These are phyloP conservation scores for Acrocera orbiculus DNA, from an alignment of 2,888 invertebrate genomes.

Conservation along the genomic window DNA sequence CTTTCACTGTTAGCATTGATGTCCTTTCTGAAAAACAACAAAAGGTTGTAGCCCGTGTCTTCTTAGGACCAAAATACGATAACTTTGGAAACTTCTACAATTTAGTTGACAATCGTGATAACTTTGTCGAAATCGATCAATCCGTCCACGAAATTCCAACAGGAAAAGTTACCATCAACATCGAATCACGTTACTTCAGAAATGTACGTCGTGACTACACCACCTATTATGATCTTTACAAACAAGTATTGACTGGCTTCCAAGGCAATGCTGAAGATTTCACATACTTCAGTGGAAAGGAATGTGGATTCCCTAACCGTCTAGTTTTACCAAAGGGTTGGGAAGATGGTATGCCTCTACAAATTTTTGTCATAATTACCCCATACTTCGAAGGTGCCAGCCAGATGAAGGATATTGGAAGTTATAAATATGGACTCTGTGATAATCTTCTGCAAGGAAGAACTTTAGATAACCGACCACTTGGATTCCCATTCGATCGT, in stretches of 20 bases:
- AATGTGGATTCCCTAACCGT: constrained; percentile 42
- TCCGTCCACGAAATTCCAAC: constrained; percentile 40
- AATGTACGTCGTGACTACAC: constrained; percentile 40
- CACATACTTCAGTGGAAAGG: constrained; percentile 31
- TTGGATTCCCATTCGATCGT: too few relatives aligned
- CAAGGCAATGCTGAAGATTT: constrained; percentile 31
- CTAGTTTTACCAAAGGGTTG: constrained; percentile 46
- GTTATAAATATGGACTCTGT: too few relatives aligned
- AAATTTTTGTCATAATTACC: constrained; percentile 40
- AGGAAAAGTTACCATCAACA: constrained; percentile 30
- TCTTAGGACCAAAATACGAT: constrained; percentile 53
- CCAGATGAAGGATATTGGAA: too few relatives aligned
- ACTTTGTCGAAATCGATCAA: constrained; percentile 47
- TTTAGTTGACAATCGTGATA: constrained; percentile 38
- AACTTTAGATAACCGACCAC: too few relatives aligned
- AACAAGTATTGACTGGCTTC: constrained; percentile 32
- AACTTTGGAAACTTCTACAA: constrained; percentile 32
- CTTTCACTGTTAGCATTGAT: constrained; percentile 42
- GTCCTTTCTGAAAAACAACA: constrained; percentile 40
- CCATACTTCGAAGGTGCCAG: constrained; percentile 26
- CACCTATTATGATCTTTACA: constrained; percentile 30
- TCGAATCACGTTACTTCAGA: constrained; percentile 20
- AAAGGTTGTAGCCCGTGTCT: constrained; percentile 43
- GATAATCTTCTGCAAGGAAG: too few relatives aligned
- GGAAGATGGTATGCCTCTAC: constrained; percentile 41